These are phyloP conservation scores for Coccyzus lansbergi DNA, from an alignment of 2,797 vertebrate genomes.

Conservation along the genomic window DNA sequence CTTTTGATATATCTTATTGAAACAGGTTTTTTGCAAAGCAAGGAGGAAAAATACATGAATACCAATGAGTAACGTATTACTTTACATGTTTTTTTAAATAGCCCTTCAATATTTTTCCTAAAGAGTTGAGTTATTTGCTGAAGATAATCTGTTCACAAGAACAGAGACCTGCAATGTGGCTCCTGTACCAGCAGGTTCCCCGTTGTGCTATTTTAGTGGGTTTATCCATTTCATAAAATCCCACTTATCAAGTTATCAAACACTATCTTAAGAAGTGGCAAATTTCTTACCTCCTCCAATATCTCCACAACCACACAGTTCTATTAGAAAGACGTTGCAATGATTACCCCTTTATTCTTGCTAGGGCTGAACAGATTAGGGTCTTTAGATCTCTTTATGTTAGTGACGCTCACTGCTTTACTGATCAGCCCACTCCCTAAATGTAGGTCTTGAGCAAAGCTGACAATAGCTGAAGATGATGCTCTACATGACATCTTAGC, in stretches of 20 bases:
- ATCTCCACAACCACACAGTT: not conserved
- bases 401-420: not conserved
- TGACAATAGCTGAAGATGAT: not conserved
- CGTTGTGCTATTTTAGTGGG: slow-evolving; percentile 7
- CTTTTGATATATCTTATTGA: not conserved
- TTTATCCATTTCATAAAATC: slow-evolving; percentile 21
- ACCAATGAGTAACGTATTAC: not conserved
- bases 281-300: slow-evolving; percentile 43
- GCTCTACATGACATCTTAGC: not conserved
- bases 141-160: slow-evolving; percentile 20
- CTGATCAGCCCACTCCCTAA: not conserved
- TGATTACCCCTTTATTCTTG: not conserved
- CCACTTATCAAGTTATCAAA: slow-evolving; percentile 29
- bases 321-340: not conserved
- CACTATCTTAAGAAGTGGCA: not conserved
- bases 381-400: not conserved
- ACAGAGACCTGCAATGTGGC: not conserved
- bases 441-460: not conserved
- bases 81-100: not conserved
- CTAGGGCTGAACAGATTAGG: not conserved
- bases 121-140: not conserved
- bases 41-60: not conserved
- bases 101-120: not conserved
- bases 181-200: not conserved
- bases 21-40: not conserved